A percentile compares a stretch with the other conserved stretches of the same genome.
These are phyloP conservation scores for Heptranchias perlo DNA, from an alignment of 2,113 vertebrate species.

Conservation along the genomic window DNA sequence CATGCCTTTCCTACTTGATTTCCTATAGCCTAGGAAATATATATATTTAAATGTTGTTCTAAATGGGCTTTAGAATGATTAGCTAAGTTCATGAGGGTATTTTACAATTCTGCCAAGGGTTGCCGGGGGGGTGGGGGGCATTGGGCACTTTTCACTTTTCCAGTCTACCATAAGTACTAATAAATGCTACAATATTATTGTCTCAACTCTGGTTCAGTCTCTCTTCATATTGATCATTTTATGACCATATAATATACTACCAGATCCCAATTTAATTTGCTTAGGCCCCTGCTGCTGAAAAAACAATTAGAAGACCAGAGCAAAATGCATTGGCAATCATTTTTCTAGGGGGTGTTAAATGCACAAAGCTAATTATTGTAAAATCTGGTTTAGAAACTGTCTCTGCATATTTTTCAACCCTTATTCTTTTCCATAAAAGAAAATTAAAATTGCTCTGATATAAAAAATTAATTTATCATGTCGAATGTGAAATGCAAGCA, in stretches of 20 bases:
- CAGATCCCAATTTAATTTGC: neutral
- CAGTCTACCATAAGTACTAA: neutral
- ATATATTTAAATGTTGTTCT: neutral
- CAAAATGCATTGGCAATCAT: neutral
- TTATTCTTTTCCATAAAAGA: neutral
- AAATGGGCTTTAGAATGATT: neutral
- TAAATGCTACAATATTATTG: too few species aligned
- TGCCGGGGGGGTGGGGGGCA: too few species aligned
- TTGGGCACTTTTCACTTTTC: neutral
- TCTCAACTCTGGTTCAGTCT: neutral
- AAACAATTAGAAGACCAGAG: neutral
- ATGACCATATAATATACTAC: neutral
- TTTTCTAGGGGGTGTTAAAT: neutral
- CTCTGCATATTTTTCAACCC: neutral
- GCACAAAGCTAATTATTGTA: slow-evolving; percentile 4
- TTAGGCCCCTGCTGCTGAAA: neutral
- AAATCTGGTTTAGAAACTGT: neutral
- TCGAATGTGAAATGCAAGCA: neutral
- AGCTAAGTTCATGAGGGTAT: neutral
- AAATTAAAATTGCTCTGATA: neutral
- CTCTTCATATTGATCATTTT: neutral
- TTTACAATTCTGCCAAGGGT: neutral
- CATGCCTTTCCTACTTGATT: neutral
- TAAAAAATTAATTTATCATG: neutral
- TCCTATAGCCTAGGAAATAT: neutral